Base-by-base conservation (phyloP, 2,888 invertebrate species). In the Drosophila mettleri region DNA sequence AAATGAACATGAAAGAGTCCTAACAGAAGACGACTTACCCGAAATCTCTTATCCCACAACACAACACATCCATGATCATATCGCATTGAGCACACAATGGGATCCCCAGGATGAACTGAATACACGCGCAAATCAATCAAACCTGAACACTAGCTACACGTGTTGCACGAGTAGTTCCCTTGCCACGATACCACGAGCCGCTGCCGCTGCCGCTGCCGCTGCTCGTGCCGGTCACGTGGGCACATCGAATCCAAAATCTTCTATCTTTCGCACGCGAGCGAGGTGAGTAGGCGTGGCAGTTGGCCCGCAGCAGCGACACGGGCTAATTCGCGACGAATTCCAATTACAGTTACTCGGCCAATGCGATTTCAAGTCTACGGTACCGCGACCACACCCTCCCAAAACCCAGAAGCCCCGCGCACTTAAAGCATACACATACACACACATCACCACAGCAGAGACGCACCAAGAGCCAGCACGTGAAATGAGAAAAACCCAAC, bases 331-430 rank as follows among this genome's bases (percentile, higher is more conserved):
- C 6, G 12, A 1, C 24, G 0, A 2, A 43, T 43, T n/a, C 22
- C 7, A 0, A 16, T 33, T 31, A 1, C 33, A 43, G 60, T n/a
- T 54, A 45, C 27, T 57, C n/a, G 57, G 45, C 36, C 59, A 55
- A 7, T 9, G 14, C 43, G 61, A 62, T 45, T 67, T 74, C 61
- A 74, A 74, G 59, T 51, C 6, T 51, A 74, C 58, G 74, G 63
- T 63, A 68, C 72, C 74, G 45, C 46, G 41, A 43, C 54, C 16
- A 1, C 27, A 27, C 8, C 12, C 16, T 6, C 6, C n/a, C 34
- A 3, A 5, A 1, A 4, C 0, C 4, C 38, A 38, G 9, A 27
- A 14, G 16, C n/a, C 20, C 18, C 8, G 2, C 52, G 8, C n/a
- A 12, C 8, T 4, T n/a, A n/a, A 7, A 16, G 18, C 12, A 10